These are phyloP conservation scores for Caenorhabditis wallacei DNA, from an alignment of 2,888 invertebrate species.

Conservation along the genomic window DNA sequence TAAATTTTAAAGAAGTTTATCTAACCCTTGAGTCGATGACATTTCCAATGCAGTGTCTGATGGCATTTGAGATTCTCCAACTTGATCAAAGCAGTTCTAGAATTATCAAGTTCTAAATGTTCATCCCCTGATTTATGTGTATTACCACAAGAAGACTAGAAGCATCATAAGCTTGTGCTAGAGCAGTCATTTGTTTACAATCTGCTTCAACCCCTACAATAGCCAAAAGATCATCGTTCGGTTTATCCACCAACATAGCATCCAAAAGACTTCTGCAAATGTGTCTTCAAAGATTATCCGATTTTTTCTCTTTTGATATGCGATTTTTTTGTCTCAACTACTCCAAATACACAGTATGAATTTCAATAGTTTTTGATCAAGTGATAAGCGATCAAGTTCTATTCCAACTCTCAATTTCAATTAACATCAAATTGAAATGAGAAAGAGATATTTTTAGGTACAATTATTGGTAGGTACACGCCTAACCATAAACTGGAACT, in stretches of 20 bases:
- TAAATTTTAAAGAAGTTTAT: not conserved
- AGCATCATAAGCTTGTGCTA: conserved; percentile 64
- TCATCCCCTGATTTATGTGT: too few relatives aligned
- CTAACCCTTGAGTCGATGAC: conserved; percentile 62
- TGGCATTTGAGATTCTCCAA: conserved; percentile 66
- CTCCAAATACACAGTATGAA: conserved; percentile 5
- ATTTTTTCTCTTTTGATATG: not conserved
- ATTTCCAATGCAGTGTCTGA: conserved; percentile 50
- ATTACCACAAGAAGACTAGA: conserved; percentile 54
- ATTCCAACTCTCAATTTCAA: conserved; percentile 28
- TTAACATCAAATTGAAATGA: conserved; percentile 40
- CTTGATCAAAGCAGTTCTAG: conserved; percentile 60
- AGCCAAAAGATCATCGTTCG: conserved; percentile 42
- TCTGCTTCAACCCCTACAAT: conserved; percentile 62
- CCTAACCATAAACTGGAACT: not conserved
- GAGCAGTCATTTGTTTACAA: conserved; percentile 58
- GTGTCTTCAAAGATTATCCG: not conserved
- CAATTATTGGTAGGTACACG: conserved; percentile 18
- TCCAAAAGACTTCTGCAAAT: conserved; percentile 58
- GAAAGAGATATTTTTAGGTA: conserved; percentile 34
- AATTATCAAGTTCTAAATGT: too few relatives aligned
- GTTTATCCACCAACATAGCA: conserved; percentile 42
- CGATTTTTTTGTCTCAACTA: not conserved
- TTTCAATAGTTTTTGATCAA: conserved; percentile 55
- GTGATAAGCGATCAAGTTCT: conserved; percentile 51